Evolutionary conservation across 2,113 vertebrate genomes (phyloP), one percentile per base, ranked within the genome.

Genomic region (Rhegmatorhina hoffmannsi): DNA sequence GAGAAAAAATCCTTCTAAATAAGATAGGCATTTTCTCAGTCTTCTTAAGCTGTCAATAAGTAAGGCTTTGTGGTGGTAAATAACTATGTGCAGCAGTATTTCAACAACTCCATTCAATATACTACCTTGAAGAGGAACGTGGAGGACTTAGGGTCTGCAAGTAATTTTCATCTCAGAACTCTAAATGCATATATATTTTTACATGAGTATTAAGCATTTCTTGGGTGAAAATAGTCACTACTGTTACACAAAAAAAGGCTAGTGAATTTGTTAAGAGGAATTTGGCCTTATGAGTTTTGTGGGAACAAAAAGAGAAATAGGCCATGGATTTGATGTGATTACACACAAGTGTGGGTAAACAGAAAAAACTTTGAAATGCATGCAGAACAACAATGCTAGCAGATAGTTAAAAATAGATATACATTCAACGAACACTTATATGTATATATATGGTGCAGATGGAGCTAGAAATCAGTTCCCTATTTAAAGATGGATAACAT

Each of bases 401-500:
- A 56, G 40, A 72, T 44, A 44, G 46, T n/a, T 80, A 90, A 95
- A 96, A 90, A 77, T 15, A 77, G 14, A 43, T 53, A 91, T 43
- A 18, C 0, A 1, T 24, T 90, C 28, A 56, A 23, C 25, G 72
- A 90, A 53, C 6, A 38, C 18, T 53, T 91, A 28, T 19, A 50
- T 43, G 38, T 38, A 67, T 83, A 90, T 62, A 91, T 79, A 93
- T 34, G 31, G 46, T 69, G 31, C 64, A 90, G 82, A 88, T 84
- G 82, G 63, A 74, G 17, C 55, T 88, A 75, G 50, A 87, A 90
- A 75, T 60, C 52, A 77, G 59, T 91, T 92, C 19, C 12, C 23
- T 88, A 60, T 83, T 93, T 92, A 84, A 96, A 88, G 88, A 88
- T 84, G 79, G 44, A 64, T 60, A 93, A 13, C 28, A 53, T 88